Conservation (phyloP, 2,888 invertebrate species). For the Drosophila acutilabella region DNA sequence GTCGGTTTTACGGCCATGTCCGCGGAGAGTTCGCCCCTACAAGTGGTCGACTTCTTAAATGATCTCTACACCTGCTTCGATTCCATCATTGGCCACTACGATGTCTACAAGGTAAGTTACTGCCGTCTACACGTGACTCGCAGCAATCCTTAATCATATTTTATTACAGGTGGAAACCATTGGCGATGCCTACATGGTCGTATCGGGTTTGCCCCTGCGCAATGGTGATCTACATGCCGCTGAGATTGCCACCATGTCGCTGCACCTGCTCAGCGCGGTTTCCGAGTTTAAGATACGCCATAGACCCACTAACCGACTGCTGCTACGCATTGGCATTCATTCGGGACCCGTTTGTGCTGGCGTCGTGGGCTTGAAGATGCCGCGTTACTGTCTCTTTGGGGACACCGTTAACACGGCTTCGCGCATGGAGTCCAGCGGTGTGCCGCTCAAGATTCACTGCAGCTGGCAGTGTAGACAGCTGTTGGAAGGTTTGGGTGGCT, state of each 20-base stretch:
- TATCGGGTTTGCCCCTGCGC: constrained; percentile 94
- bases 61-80: constrained; percentile 98
- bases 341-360: constrained; percentile 97
- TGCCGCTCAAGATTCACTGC: constrained; percentile 93
- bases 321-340: constrained; percentile 95
- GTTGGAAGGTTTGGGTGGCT: constrained; percentile 90
- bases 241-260: constrained; percentile 97
- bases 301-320: constrained; percentile 92
- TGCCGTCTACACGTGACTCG: rapidly evolving
- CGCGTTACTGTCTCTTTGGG: constrained; percentile 95
- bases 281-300: constrained; percentile 95
- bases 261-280: constrained; percentile 93
- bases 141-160: not conserved
- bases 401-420: constrained; percentile 97
- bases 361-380: constrained; percentile 97
- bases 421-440: constrained; percentile 93
- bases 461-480: constrained; percentile 90
- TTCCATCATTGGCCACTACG: constrained; percentile 95
- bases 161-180: constrained; percentile 89
- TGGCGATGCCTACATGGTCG: constrained; percentile 97
- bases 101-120: constrained; percentile 92
- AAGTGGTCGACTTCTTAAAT: constrained; percentile 96
- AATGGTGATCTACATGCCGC: constrained; percentile 96
- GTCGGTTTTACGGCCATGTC: constrained; percentile 97
- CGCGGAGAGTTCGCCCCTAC: constrained; percentile 94